These are phyloP conservation scores for Gymnoscelis rufifasciata DNA, from an alignment of 2,888 invertebrate species.

Conservation along the genomic window DNA sequence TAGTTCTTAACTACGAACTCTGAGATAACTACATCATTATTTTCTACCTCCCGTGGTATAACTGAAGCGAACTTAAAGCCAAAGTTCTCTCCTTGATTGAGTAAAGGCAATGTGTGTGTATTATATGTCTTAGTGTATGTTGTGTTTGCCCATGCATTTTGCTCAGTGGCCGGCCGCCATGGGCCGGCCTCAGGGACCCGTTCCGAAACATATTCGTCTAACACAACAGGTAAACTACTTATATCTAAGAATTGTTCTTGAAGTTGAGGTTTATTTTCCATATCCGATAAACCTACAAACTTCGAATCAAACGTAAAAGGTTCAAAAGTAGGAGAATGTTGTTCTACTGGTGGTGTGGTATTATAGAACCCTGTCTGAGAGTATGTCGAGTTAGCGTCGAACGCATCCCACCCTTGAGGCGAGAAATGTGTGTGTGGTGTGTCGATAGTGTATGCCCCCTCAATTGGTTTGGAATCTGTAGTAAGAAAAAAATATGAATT, in stretches of 20 bases:
- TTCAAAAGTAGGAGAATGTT: slow-evolving; percentile 53
- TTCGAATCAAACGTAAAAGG: slow-evolving; percentile 44
- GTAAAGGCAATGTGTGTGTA: slow-evolving; percentile 55
- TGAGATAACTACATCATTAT: slow-evolving; percentile 52
- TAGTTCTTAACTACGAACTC: slow-evolving; percentile 51
- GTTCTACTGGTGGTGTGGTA: slow-evolving; percentile 46
- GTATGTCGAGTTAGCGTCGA: slow-evolving; percentile 60
- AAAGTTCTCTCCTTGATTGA: slow-evolving; percentile 63
- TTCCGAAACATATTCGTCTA: slow-evolving; percentile 57
- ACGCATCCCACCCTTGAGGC: slow-evolving; percentile 63
- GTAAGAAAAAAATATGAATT: slow-evolving; percentile 19
- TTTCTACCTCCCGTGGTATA: slow-evolving; percentile 61
- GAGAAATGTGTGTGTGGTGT: slow-evolving; percentile 68
- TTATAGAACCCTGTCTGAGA: slow-evolving; percentile 54
- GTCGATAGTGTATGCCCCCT: slow-evolving; percentile 64
- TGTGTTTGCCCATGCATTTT: slow-evolving; percentile 47
- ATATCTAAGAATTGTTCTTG: slow-evolving; percentile 62
- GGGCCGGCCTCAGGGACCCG: slow-evolving; percentile 43
- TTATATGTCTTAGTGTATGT: slow-evolving; percentile 47
- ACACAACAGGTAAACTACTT: slow-evolving; percentile 60
- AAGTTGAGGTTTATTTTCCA: slow-evolving; percentile 40
- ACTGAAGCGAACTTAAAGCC: slow-evolving; percentile 59
- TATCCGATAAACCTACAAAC: slow-evolving; percentile 35
- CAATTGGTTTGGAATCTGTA: slow-evolving; percentile 58
- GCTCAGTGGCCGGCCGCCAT: slow-evolving; percentile 48